Evolutionary conservation across 2,797 vertebrate genomes (phyloP).

Genomic region (Fistularia tabacaria): DNA sequence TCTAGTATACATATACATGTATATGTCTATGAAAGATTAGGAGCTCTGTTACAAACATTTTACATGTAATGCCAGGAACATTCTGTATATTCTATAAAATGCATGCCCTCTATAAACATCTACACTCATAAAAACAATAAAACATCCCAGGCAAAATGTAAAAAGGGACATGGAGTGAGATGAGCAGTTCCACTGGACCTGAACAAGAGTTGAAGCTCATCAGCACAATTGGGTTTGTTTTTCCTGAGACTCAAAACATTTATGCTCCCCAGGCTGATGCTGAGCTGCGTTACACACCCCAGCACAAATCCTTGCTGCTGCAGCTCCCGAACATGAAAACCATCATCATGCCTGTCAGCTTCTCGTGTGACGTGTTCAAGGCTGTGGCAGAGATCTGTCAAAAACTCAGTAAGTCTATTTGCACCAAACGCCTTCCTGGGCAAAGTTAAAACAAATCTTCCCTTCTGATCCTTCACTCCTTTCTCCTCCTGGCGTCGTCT

Average conservation of each 20-base stretch:
- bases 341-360: conserved; percentile 84
- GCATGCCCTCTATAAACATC: no score
- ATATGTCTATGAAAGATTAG: no score
- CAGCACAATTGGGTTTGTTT: neutral
- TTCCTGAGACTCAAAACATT: neutral
- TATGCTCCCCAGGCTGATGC: conserved; percentile 83
- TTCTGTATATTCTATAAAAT: no score
- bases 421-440: neutral
- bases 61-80: no score
- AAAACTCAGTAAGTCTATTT: conserved; percentile 83
- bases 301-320: conserved; percentile 88
- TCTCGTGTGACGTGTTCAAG: conserved; percentile 89
- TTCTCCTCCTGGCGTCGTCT: neutral
- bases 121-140: no score
- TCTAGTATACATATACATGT: no score
- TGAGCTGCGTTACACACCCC: conserved; percentile 86
- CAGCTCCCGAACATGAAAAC: conserved; percentile 92
- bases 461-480: neutral
- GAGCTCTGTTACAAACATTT: no score
- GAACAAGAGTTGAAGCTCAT: neutral
- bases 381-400: conserved; percentile 89
- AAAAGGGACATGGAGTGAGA: no score
- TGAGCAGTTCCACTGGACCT: neutral
- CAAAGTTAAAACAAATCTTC: neutral
- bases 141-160: no score